Evolutionary conservation across 2,888 invertebrate species (phyloP), one percentile per base, ranked within the genome.

Genomic region (Protodeltote pygarga): DNA sequence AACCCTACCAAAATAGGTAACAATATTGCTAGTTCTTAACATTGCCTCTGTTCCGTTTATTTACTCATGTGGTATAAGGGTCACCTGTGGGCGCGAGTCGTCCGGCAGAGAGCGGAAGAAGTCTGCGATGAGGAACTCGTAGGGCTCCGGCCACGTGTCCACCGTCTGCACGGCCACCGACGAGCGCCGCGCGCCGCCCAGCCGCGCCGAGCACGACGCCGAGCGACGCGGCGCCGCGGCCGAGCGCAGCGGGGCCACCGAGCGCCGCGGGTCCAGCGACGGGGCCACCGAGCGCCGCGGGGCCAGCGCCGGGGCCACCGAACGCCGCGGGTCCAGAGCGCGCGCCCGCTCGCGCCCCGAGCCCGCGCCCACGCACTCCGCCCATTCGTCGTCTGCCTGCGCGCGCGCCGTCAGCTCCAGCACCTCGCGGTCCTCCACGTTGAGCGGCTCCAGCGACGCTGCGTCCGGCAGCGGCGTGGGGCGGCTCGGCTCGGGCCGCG

Each of bases 51-150:
- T n/a, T n/a, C n/a, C n/a, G n/a, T n/a, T n/a, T n/a, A n/a, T n/a
- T n/a, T n/a, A n/a, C n/a, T n/a, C n/a, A n/a, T n/a, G n/a, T n/a
- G n/a, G n/a, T n/a, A n/a, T 25, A n/a, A 11, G 14, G 53, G 63
- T 55, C 16, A 85, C 87, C 72, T 75, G 75, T 19, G 73, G 75
- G 0, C 47, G 63, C 1, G 57, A 32, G 1, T 83, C 84, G 67
- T 88, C 82, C 57, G 89, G 79, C 10, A 77, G 58, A 29, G 62
- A 58, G 14, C 82, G 92, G 71, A 95, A 93, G 63, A 95, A 93
- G 59, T 95, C 95, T n/a, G 95, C 90, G 58, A 97, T 93, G 38
- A 96, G 86, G 78, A 95, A 94, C 77, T 97, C 97, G 79, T 97
- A 96, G 27, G 95, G 94, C 79, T 93, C 92, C 34, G 95, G 95